A percentile compares a stretch with the other conserved stretches of the same genome.
These are phyloP conservation scores for Sisor rabdophorus DNA, from an alignment of 2,113 vertebrate species.

Conservation along the genomic window DNA sequence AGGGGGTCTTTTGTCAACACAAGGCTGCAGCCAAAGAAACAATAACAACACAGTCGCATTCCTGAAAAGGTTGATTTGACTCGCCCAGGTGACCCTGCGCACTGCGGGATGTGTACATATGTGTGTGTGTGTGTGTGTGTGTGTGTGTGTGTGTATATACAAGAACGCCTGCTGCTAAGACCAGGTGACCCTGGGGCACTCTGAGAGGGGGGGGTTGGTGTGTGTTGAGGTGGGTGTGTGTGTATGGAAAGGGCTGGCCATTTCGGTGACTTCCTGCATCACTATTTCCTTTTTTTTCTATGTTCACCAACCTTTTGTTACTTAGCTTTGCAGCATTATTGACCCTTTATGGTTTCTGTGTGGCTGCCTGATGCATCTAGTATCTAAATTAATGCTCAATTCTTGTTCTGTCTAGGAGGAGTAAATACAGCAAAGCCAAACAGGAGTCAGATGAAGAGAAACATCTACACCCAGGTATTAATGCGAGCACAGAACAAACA, in stretches of 20 bases:
- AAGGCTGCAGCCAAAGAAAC: slow-evolving; percentile 36
- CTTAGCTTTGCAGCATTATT: neutral
- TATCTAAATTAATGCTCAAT: neutral
- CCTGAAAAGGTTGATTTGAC: slow-evolving; percentile 38
- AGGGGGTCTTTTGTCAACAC: slow-evolving; percentile 36
- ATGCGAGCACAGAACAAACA: slow-evolving; percentile 50
- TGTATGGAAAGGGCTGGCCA: slow-evolving; percentile 3
- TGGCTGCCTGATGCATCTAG: neutral
- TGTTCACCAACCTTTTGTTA: slow-evolving; percentile 1
- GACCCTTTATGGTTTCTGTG: neutral
- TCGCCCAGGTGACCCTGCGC: slow-evolving; percentile 45
- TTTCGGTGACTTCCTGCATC: slow-evolving; percentile 13
- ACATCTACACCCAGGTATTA: slow-evolving; percentile 93
- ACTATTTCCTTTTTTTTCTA: neutral
- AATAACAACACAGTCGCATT: slow-evolving; percentile 49
- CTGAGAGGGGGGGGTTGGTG: slow-evolving; percentile 2
- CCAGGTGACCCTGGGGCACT: slow-evolving; percentile 28
- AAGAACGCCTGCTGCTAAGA: slow-evolving; percentile 16
- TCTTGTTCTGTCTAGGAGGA: slow-evolving; percentile 73
- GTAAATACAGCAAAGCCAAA: slow-evolving; percentile 96
- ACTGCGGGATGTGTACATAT: slow-evolving; percentile 28
- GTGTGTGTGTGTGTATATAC: neutral
- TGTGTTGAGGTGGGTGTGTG: neutral
- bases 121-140: neutral
- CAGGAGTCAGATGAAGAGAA: slow-evolving; percentile 98